Evolutionary conservation across 53 echinoderm and acorn worm genomes (phyloP), one percentile per base, ranked within the genome.

Genomic region (Luidia sarsii): DNA sequence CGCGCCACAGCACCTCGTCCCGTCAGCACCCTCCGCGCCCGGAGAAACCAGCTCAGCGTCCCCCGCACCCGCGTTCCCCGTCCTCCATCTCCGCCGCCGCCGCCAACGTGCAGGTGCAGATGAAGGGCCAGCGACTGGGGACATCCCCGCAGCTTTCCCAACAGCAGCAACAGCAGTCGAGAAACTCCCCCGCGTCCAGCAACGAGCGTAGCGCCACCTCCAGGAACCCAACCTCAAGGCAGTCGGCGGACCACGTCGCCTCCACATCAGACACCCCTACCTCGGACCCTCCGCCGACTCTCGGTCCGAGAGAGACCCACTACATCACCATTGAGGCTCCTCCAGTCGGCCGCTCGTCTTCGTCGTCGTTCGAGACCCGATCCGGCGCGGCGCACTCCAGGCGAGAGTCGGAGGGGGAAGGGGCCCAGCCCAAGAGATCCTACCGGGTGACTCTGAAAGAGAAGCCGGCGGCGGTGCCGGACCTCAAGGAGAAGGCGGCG

Each of bases 311-410:
- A 41, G 77, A 77, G 43, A 61, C 77, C n/a, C 77, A 77, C 60
- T 77, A 43, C 61, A 77, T 77, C 45, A 77, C 60, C 61, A 77
- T 77, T n/a, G 77, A 77, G 60, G 45, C 77, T 2, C 77, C 77
- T 21, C n/a, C n/a, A n/a, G n/a, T n/a, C n/a, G n/a, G n/a, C n/a
- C n/a, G n/a, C n/a, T n/a, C n/a, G n/a, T 60, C 60, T 5, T 60
- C 60, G 31, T 59, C 77, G 36, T 61, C 77, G 0, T 77, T 77
- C 28, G 77, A 77, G 39, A 46, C 61, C 15, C 54, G 72, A 33
- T 72, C 72, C 19, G 54, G 50, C 36, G 14, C 22, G 54, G 38
- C 54, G 10, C 33, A 36, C 7, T 55, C 20, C 39, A 36, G 54
- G 25, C 4, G 20, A 36, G 7, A 24, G 14, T 34, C 20, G 20